phyloP scores from a whole-genome alignment of 2,797 vertebrate genomes.

The Coilia nasus region DNA sequence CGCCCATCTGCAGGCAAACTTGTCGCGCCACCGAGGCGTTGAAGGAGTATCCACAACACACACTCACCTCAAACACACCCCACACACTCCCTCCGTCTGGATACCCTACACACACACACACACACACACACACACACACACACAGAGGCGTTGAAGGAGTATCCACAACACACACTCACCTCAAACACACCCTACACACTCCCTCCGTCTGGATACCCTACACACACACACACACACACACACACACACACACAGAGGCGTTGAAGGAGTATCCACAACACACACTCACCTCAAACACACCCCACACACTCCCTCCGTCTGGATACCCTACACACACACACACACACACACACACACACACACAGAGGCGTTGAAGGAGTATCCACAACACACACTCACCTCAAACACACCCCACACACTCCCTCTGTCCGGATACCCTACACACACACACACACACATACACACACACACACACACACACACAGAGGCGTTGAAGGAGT shows the following conservation, averaged over 20 bases:
- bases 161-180: slow-evolving; percentile 54
- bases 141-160: slow-evolving; percentile 68
- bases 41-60: slow-evolving; percentile 62
- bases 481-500: slow-evolving; percentile 68
- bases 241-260: slow-evolving; percentile 56
- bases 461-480: no score
- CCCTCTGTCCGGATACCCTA: slow-evolving; percentile 64
- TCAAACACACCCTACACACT: slow-evolving; percentile 70
- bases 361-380: slow-evolving; percentile 68
- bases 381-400: slow-evolving; percentile 54
- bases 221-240: no score
- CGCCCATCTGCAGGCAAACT: slow-evolving; percentile 62
- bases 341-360: no score
- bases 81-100: slow-evolving; percentile 62
- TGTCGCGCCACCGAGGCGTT: slow-evolving; percentile 68
- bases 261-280: slow-evolving; percentile 66
- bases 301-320: slow-evolving; percentile 58
- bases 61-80: slow-evolving; percentile 69
- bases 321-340: slow-evolving; percentile 62
- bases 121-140: no score
- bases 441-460: no score
- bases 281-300: slow-evolving; percentile 67
- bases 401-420: slow-evolving; percentile 70
- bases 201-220: slow-evolving; percentile 64
- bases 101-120: slow-evolving; percentile 66